Base-by-base conservation (phyloP, 1,140 invertebrate species). In the Drosophila dunni region DNA sequence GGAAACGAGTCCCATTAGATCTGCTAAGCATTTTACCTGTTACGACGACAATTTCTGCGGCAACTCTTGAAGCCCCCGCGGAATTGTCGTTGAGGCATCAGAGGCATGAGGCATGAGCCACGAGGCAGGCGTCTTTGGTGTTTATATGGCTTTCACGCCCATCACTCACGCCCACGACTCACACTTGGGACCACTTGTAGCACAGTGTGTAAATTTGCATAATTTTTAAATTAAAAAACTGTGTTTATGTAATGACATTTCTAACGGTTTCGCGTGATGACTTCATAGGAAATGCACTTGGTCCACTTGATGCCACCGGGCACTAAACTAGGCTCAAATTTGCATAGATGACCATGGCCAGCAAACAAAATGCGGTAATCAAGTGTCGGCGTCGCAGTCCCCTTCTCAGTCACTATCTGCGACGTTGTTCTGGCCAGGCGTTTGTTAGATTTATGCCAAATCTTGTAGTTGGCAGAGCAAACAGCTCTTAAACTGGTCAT, bases 221-320 rank as follows among this genome's bases (percentile, higher is more conserved):
- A 80, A 88, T 88, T 88, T 88, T 46, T 50, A 50, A 89, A 88
- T 89, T 90, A 89, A 89, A 85, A 80, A 78, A 80, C 36, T 63
- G 76, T 79, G 79, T 83, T 86, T 86, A 78, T 78, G 81, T 86
- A 86, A 84, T 84, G 81, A 76, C 68, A 78, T 84, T 80, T 80
- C 77, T 77, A 86, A 88, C 79, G 83, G 72, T 79, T 63, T 9
- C 11, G 33, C 69, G n/a, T 76, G 83, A 82, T 83, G 84, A 89
- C 83, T 88, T 79, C 81, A 88, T 86, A 79, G 76, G 58, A 70
- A 74, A 44, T 56, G 72, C 36, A 34, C 36, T n/a, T 42, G 20
- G 29, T 13, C 15, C 45, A 63, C 60, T 63, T 24, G 15, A 17
- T 40, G 61, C 51, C 60, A 42, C 44, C 44, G 63, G 60, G 33